Evolutionary conservation across 2,797 vertebrate species (phyloP).

Genomic region (Coccyzus lansbergi): DNA sequence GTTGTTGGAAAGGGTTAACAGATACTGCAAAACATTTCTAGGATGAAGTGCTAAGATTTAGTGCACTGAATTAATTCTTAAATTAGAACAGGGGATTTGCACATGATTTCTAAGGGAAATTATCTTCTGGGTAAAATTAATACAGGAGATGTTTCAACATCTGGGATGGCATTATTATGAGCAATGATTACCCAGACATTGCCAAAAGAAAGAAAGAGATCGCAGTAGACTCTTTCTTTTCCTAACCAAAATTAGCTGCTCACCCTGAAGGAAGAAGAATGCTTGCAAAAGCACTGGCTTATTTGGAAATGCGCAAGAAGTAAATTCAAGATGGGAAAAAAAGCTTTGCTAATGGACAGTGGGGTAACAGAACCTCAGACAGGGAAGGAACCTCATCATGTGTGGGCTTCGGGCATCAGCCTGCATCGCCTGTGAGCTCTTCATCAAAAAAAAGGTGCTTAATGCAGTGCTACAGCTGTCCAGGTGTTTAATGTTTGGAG

Average conservation of each 20-base stretch:
- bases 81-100: slow-evolving; percentile 71
- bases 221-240: slow-evolving; percentile 27
- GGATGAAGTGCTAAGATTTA: slow-evolving; percentile 67
- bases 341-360: neutral
- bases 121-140: slow-evolving; percentile 73
- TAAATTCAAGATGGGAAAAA: neutral
- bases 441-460: neutral
- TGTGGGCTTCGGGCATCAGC: fast-evolving
- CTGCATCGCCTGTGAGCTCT: neutral
- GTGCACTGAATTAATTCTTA: slow-evolving; percentile 66
- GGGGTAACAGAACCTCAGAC: neutral
- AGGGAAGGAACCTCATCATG: neutral
- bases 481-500: neutral
- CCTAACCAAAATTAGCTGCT: slow-evolving; percentile 8
- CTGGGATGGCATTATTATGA: slow-evolving; percentile 66
- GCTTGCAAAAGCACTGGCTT: slow-evolving; percentile 7
- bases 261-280: slow-evolving; percentile 19
- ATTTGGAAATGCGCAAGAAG: neutral
- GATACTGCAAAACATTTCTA: slow-evolving; percentile 46
- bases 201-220: slow-evolving; percentile 62
- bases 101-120: slow-evolving; percentile 71
- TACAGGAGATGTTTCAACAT: slow-evolving; percentile 69
- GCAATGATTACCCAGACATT: slow-evolving; percentile 54
- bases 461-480: slow-evolving; percentile 19
- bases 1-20: slow-evolving; percentile 57